Evolutionary conservation across 2,888 invertebrate genomes (phyloP), one percentile per base, ranked within the genome.

Genomic region (Metopia argyrocephala): DNA sequence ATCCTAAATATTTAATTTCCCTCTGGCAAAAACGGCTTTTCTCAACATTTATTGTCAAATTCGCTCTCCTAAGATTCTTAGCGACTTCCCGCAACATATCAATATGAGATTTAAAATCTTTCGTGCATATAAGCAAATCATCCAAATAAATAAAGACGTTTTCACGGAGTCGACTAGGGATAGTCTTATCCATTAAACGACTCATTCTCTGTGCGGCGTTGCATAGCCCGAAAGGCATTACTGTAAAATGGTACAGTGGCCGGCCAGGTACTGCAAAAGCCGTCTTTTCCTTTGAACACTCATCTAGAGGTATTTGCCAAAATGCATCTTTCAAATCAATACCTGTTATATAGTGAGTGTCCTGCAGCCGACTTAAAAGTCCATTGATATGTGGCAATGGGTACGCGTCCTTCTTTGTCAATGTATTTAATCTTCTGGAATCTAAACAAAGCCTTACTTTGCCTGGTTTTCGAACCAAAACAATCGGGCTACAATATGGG

Each of bases 61-160:
- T 52, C 9, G 62, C 62, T 12, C 46, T 56, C 12, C n/a, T 62
- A 23, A 76, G 28, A 20, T 50, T 21, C 5, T 46, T 18, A 6
- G 57, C 52, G 1, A 76, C 70, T 20, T 76, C 68, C 2, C 45
- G 20, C 18, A 70, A 59, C 15, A 70, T 25, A 12, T 64, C 28
- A 15, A 76, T 48, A 31, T 70, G 76, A 12, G 20, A 50, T 48
- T 65, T 50, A 25, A 76, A 76, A 31, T 65, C 65, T 3, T 31
- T 9, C 5, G 57, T 52, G 28, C 65, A 74, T 46, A 74, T 28
- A 3, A 65, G 28, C 15, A 74, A 25, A 18, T 52, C 65, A 27
- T 64, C 56, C 9, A 56, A 6, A 56, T 56, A 56, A 56, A 56
- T 56, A 12, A 56, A 56, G 9, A 25, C 56, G 21, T 56, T 56